Evolutionary conservation across 2,113 vertebrate genomes (phyloP).

Genomic region (Ovis canadensis): DNA sequence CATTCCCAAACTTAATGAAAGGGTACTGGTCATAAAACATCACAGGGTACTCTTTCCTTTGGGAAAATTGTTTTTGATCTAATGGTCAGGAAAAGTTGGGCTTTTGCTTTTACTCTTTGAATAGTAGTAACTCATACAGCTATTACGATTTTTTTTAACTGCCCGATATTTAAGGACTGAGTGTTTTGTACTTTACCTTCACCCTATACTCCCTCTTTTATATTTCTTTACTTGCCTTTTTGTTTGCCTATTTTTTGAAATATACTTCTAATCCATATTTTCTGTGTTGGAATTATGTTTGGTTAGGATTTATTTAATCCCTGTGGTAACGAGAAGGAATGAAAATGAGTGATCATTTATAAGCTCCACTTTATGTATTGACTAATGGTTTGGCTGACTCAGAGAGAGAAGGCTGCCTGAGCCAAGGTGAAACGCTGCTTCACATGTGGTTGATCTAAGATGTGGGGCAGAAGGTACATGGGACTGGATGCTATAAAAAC

Average conservation of each 20-base stretch:
- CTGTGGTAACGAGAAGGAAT: background rate
- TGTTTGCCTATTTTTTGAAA: conserved; percentile 15
- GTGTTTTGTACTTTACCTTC: background rate
- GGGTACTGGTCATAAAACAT: background rate
- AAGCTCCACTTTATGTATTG: background rate
- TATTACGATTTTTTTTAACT: background rate
- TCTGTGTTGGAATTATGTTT: conserved; percentile 21
- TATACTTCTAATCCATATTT: conserved; percentile 4
- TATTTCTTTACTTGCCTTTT: background rate
- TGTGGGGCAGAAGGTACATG: background rate
- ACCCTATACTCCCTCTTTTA: background rate
- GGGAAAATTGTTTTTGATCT: background rate
- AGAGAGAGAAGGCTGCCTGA: background rate
- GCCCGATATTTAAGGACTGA: background rate
- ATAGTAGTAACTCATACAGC: background rate
- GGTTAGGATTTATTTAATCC: conserved; percentile 22
- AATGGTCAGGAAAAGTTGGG: background rate
- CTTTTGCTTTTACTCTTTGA: background rate
- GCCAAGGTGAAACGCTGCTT: background rate
- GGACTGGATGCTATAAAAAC: background rate
- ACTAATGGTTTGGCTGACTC: background rate
- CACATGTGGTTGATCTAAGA: background rate
- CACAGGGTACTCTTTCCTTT: background rate
- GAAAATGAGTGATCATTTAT: background rate
- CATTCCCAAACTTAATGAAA: background rate